Evolutionary conservation across 2,888 invertebrate species (phyloP), one percentile per base, ranked within the genome.

Genomic region (Drosophila hamatofila): DNA sequence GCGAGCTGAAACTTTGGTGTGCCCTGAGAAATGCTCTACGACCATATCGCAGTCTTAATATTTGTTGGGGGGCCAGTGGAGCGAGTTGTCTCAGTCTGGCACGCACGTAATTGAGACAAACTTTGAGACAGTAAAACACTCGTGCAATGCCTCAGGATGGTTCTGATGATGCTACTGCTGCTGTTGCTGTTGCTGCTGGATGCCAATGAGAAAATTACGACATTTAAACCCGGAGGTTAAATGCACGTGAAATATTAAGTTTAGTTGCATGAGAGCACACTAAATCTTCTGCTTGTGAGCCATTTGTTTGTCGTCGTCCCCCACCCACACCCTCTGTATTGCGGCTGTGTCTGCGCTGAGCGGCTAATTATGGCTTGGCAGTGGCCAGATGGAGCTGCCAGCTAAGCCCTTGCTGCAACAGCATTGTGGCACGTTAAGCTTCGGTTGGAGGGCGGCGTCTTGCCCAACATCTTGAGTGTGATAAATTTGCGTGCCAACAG

Each of bases 401-500:
- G 27, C 75, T 30, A 39, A 25, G 39, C 39, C n/a, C 39, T 12
- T 18, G 25, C 25, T 39, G 37, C 72, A 56, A 7, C 46, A 37
- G 55, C 37, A 39, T 18, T 23, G n/a, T 57, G 64, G 44, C 96
- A 94, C 98, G 98, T 59, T 98, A 93, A 39, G 98, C 96, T 48
- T 98, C 98, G 78, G 98, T 98, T 52, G 23, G 98, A 98, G 6
- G 98, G 93, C 80, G 98, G 93, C 92, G 98, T 98, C 79, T 95
- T 95, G 91, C 98, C 98, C 75, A 98, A 93, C 5, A 96, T 97
- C 92, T 98, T 98, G 14, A 98, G 94, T 0, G 98, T 98, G 91
- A 98, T 97, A 92, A 98, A 98, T 93, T 98, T 98, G 76, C 98
- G 95, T 25, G 98, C 98, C 70, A 98, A 92, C 30, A 98, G 93